A percentile compares a stretch with the other conserved stretches of the same genome.
Conservation (phyloP, 2,888 invertebrate species). For the Galerucella calmariensis region DNA sequence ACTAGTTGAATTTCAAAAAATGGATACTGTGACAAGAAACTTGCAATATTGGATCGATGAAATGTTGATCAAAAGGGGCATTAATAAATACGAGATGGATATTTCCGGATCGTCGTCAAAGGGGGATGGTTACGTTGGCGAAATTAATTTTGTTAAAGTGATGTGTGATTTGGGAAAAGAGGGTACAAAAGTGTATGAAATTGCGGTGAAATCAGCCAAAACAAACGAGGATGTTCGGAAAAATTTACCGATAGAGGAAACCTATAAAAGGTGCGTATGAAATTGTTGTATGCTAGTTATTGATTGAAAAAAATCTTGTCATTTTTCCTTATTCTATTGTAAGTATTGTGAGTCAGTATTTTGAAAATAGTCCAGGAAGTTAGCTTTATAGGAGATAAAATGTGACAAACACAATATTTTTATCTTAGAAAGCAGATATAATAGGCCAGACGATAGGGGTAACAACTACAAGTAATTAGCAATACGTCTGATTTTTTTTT, state of each 20-base stretch:
- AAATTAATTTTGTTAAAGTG: constrained; percentile 50
- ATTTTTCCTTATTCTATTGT: too few species aligned
- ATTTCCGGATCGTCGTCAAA: constrained; percentile 47
- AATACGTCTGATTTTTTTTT: too few species aligned
- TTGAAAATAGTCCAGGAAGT: too few species aligned
- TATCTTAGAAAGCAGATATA: too few species aligned
- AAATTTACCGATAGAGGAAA: constrained; percentile 45
- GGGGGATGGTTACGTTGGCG: constrained; percentile 53
- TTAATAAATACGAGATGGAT: constrained; percentile 42
- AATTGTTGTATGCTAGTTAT: too few species aligned
- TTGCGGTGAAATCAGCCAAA: constrained; percentile 53
- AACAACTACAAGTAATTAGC: too few species aligned
- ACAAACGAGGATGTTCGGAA: constrained; percentile 47
- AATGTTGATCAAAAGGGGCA: constrained; percentile 45
- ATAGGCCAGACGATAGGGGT: too few species aligned
- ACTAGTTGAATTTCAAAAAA: neutral
- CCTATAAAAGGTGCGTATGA: constrained; percentile 40
- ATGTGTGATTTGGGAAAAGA: constrained; percentile 27
- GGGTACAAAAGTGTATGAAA: constrained; percentile 41
- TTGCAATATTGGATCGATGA: constrained; percentile 44
- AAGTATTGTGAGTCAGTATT: too few species aligned
- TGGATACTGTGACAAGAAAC: constrained; percentile 38
- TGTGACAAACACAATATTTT: too few species aligned
- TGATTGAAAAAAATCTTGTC: too few species aligned
- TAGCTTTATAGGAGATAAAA: too few species aligned